A percentile compares a stretch with the other conserved stretches of the same genome.
Evolutionary conservation across 1,140 invertebrate genomes (phyloP).

Genomic region (Procambarus clarkii): DNA sequence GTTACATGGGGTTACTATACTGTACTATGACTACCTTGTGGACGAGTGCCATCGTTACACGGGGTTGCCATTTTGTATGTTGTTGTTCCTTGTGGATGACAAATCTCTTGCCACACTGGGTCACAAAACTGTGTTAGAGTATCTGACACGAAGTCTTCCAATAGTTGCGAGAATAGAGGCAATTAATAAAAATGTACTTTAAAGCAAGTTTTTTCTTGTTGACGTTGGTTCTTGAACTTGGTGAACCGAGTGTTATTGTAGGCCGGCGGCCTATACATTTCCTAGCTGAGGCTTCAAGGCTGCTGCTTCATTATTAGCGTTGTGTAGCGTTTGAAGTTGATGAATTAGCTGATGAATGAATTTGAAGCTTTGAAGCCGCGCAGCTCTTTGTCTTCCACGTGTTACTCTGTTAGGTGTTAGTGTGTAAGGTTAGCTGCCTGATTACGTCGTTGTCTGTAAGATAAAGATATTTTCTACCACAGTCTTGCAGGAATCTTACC

Average conservation of each 20-base stretch:
- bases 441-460: slow-evolving; percentile 51
- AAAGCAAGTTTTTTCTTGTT: slow-evolving; percentile 1
- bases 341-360: not conserved
- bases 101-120: not conserved
- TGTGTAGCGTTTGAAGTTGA: not conserved
- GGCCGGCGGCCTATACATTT: not conserved
- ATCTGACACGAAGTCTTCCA: slow-evolving; percentile 55
- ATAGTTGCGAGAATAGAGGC: not conserved
- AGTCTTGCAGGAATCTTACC: slow-evolving; percentile 52
- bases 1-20: too few relatives aligned
- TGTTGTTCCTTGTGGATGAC: not conserved
- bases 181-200: not conserved
- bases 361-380: not conserved
- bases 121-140: slow-evolving; percentile 13
- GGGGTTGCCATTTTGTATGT: not conserved
- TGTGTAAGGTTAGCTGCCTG: slow-evolving; percentile 60
- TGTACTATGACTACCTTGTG: too few relatives aligned
- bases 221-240: not conserved
- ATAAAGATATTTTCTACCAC: slow-evolving; percentile 36
- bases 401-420: slow-evolving; percentile 52
- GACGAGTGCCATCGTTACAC: too few relatives aligned
- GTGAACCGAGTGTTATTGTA: not conserved
- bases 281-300: not conserved
- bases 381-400: slow-evolving; percentile 45
- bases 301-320: not conserved